These are phyloP conservation scores for Physeter macrocephalus DNA, from an alignment of 2,113 vertebrate genomes.

Conservation along the genomic window DNA sequence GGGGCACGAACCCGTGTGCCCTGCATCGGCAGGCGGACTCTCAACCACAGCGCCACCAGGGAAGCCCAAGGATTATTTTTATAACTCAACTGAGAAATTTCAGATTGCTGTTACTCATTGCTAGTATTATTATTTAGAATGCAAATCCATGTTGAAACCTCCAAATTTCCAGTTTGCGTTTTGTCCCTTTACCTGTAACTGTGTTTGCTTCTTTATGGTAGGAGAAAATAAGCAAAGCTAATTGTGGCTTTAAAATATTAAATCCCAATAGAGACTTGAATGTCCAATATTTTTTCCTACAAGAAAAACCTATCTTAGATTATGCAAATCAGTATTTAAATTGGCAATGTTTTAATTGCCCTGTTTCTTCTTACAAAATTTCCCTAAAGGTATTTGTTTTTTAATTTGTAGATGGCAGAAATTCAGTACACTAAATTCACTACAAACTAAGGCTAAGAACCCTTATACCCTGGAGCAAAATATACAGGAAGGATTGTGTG, in stretches of 20 bases:
- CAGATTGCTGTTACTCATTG: neutral
- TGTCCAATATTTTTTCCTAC: neutral
- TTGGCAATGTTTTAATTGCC: neutral
- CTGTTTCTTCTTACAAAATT: neutral
- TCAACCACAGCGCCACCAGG: too few species aligned
- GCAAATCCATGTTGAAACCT: neutral
- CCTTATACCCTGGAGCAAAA: neutral
- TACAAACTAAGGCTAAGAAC: neutral
- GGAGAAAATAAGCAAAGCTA: neutral
- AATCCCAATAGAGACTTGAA: neutral
- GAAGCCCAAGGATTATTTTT: neutral
- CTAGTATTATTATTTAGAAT: neutral
- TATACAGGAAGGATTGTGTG: neutral
- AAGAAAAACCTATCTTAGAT: neutral
- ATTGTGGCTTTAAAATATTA: neutral
- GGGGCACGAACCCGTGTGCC: too few species aligned
- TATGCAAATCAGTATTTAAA: conserved; percentile 5
- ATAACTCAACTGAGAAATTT: neutral
- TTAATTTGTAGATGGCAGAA: neutral
- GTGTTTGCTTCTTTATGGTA: neutral
- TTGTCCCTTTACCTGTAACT: neutral
- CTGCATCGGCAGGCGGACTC: too few species aligned
- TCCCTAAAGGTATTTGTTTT: neutral
- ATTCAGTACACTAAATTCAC: neutral
- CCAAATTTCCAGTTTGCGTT: neutral